Conservation (phyloP, 2,797 vertebrate species). For the Lithobates pipiens region DNA sequence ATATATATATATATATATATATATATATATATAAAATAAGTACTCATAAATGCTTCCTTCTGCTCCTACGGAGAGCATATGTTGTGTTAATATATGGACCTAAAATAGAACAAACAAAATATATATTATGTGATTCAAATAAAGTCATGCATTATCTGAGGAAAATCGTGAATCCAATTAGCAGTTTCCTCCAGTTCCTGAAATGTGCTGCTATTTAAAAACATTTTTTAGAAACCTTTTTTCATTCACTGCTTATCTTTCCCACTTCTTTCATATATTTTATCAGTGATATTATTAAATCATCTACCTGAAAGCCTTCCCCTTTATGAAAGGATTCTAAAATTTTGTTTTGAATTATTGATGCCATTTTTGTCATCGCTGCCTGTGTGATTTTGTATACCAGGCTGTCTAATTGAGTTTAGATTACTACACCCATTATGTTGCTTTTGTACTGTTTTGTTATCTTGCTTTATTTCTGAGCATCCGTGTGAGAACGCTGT, state of each 20-base stretch:
- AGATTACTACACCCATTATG: conserved; percentile 8
- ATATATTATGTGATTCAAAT: not conserved
- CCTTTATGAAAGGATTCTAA: not conserved
- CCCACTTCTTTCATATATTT: not conserved
- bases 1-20: not conserved
- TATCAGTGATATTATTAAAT: not conserved
- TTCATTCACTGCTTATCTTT: not conserved
- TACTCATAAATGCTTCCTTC: not conserved
- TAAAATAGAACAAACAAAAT: not conserved
- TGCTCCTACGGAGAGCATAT: not conserved
- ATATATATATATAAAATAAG: not conserved
- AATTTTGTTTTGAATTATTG: not conserved
- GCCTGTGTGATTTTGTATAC: not conserved
- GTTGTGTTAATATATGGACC: not conserved
- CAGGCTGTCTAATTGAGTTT: not conserved
- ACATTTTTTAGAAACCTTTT: not conserved
- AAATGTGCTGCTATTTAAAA: not conserved
- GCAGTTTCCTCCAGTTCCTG: not conserved
- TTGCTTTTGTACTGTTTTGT: conserved; percentile 11
- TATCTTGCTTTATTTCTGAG: conserved; percentile 7
- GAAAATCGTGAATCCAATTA: not conserved
- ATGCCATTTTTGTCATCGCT: not conserved
- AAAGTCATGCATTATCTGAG: not conserved
- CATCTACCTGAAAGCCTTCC: not conserved
- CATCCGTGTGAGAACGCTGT: not conserved